Conservation (phyloP, 2,113 vertebrate genomes). For the Prinia subflava region DNA sequence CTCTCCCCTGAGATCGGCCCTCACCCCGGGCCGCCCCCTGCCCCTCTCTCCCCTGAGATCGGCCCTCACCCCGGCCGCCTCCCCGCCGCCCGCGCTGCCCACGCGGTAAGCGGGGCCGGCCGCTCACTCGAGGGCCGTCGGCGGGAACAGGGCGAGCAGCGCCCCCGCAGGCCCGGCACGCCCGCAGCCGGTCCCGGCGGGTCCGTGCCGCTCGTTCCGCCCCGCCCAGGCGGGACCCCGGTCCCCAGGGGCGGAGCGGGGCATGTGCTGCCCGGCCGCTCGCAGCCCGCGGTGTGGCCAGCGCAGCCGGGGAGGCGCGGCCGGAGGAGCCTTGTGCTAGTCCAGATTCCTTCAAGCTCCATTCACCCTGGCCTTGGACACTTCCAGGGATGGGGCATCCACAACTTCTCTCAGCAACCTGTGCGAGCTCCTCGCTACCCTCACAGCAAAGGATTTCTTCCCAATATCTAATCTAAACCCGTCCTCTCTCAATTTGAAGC, state of each 20-base stretch:
- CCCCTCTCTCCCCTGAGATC: too few relatives aligned
- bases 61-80: background rate
- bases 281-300: fast-evolving
- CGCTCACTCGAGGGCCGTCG: background rate
- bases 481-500: background rate
- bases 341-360: fast-evolving
- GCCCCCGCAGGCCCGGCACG: fast-evolving
- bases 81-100: background rate
- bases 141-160: fast-evolving
- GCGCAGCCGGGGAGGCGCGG: fast-evolving
- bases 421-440: background rate
- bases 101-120: background rate
- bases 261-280: fast-evolving
- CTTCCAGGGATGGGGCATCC: background rate
- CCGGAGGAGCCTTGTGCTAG: fast-evolving
- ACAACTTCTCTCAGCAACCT: background rate
- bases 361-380: too few relatives aligned
- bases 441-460: background rate
- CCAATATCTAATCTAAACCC: background rate
- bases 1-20: too few relatives aligned
- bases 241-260: background rate
- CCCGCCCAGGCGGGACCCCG: background rate
- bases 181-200: fast-evolving
- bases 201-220: too few relatives aligned
- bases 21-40: too few relatives aligned